These are phyloP conservation scores for Zele albiditarsus DNA, from an alignment of 2,888 invertebrate species.

Conservation along the genomic window DNA sequence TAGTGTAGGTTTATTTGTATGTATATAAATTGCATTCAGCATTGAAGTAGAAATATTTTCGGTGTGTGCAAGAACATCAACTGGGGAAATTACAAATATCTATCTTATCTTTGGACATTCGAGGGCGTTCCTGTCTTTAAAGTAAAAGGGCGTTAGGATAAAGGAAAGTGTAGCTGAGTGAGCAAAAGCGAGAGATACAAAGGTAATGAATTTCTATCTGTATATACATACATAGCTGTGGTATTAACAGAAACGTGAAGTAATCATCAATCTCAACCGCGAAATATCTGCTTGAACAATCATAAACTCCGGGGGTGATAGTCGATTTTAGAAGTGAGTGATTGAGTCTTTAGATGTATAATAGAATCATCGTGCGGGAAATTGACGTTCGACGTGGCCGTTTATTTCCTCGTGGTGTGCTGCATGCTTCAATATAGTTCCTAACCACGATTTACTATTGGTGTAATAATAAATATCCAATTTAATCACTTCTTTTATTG, in stretches of 20 bases:
- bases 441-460: no score
- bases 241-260: conserved; percentile 57
- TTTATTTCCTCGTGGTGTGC: not conserved
- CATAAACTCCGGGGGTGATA: not conserved
- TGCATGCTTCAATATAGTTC: no score
- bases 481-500: no score
- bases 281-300: conserved; percentile 59
- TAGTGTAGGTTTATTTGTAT: not conserved
- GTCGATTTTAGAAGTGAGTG: not conserved
- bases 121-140: conserved; percentile 50
- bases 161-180: conserved; percentile 35
- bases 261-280: conserved; percentile 62
- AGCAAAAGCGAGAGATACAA: conserved; percentile 13
- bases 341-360: not conserved
- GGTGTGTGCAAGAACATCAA: conserved; percentile 19
- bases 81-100: conserved; percentile 65
- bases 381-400: not conserved
- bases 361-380: not conserved
- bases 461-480: no score
- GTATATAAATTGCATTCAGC: not conserved
- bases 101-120: conserved; percentile 61
- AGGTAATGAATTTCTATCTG: not conserved
- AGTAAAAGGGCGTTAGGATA: conserved; percentile 10
- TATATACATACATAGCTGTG: conserved; percentile 7
- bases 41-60: conserved; percentile 9